These are phyloP conservation scores for Bradypodion pumilum DNA, from an alignment of 2,797 vertebrate species.

Conservation along the genomic window DNA sequence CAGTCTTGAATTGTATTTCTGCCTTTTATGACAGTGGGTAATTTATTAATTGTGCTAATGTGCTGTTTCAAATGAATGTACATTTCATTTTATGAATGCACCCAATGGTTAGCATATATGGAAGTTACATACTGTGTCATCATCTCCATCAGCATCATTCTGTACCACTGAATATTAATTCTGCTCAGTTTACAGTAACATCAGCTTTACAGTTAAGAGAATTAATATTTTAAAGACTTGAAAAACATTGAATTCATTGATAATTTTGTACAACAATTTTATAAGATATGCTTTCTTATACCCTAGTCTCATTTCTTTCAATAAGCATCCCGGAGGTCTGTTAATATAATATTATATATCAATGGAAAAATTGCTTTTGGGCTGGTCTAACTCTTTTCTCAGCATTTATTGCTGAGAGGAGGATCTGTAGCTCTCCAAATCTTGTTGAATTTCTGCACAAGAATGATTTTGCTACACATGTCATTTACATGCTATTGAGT, in stretches of 20 bases:
- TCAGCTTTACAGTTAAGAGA: background rate
- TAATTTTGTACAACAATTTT: background rate
- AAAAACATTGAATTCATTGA: background rate
- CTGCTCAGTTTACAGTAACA: background rate
- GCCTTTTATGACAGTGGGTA: conserved; percentile 14
- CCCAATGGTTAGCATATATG: background rate
- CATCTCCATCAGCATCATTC: no score
- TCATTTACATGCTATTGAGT: no score
- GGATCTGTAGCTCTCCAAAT: background rate
- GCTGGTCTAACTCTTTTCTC: no score
- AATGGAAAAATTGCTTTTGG: background rate
- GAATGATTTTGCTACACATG: no score
- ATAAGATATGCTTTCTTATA: background rate
- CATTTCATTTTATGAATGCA: background rate
- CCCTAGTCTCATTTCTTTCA: background rate
- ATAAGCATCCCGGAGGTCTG: background rate
- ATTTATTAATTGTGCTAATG: background rate
- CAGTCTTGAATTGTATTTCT: background rate
- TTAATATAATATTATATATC: background rate
- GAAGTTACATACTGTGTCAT: background rate
- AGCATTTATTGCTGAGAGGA: background rate
- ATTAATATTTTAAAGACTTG: background rate
- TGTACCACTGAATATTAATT: background rate
- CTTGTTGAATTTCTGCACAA: background rate
- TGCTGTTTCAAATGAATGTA: background rate